Evolutionary conservation across 2,113 vertebrate genomes (phyloP), one percentile per base, ranked within the genome.

Genomic region (Charina bottae): DNA sequence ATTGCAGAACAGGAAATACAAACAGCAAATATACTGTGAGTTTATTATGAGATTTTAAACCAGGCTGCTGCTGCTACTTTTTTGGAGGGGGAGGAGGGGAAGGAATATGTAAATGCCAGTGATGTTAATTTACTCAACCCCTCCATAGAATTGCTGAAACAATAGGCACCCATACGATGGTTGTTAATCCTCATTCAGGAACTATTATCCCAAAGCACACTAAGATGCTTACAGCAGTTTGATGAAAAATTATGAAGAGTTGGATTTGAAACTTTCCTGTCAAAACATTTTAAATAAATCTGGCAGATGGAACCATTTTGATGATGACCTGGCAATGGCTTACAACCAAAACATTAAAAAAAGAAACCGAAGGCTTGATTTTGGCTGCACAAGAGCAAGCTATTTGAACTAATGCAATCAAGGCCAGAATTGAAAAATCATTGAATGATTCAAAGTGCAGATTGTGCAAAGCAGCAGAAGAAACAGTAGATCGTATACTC

Each of bases 1-100:
- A 96, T 96, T 96, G 95, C 94, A 91, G 96, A 97, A 94, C 96
- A 96, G 96, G 96, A 97, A 97, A 96, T 96, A 94, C 93, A 96
- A 97, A 97, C 94, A 97, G 93, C 97, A 97, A 96, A 97, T 94
- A 94, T 91, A 89, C 83, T 55, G 58, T 0, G 46, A 91, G 96
- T 97, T 97, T 97, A 95, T 97, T 97, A 97, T 96, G 94, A 96
- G 96, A 95, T 96, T 97, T 96, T 96, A 93, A 85, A 68, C 91
- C 53, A 91, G 90, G 58, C 95, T 90, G 28, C 13, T 62, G 21
- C 49, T 42, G 33, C 53, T 8, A 15, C 92, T 95, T 94, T 96
- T 96, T 58, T 49, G 23, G 49, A 15, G 72, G 72, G 26, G 72
- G 72, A 21, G 42, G 72, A n/a, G 33, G 37, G 21, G 19, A 78